A percentile compares a stretch with the other conserved stretches of the same genome.
Evolutionary conservation across 2,888 invertebrate genomes (phyloP).

Genomic region (Andrena flavipes): DNA sequence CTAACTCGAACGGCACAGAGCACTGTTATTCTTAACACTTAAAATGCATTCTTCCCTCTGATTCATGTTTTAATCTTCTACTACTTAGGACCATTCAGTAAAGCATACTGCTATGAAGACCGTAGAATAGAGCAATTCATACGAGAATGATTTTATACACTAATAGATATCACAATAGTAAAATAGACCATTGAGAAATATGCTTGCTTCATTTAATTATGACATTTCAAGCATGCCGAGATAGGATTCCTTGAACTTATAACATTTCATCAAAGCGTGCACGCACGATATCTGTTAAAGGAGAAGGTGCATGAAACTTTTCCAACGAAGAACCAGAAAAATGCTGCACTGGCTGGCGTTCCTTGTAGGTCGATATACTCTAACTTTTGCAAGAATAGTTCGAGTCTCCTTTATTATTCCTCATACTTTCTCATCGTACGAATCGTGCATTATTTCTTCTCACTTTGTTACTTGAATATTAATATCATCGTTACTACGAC

Average conservation of each 20-base stretch:
- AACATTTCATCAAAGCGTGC: constrained; percentile 45
- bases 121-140: constrained; percentile 19
- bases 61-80: constrained; percentile 12
- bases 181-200: constrained; percentile 22
- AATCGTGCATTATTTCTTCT: constrained; percentile 19
- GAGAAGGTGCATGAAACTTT: constrained; percentile 47
- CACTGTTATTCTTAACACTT: constrained; percentile 31
- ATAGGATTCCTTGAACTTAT: constrained; percentile 43
- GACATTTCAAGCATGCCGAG: constrained; percentile 50
- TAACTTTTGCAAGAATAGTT: constrained; percentile 54
- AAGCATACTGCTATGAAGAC: background rate
- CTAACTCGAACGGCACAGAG: constrained; percentile 26
- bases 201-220: constrained; percentile 44
- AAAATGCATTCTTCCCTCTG: constrained; percentile 36
- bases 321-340: constrained; percentile 37
- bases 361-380: constrained; percentile 32
- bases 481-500: background rate
- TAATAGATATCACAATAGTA: constrained; percentile 11
- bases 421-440: constrained; percentile 29
- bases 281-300: constrained; percentile 31
- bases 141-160: constrained; percentile 26
- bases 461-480: constrained; percentile 7
- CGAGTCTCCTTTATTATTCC: constrained; percentile 32
- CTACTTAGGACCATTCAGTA: constrained; percentile 1
- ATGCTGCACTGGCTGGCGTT: constrained; percentile 41